Evolutionary conservation across 2,888 invertebrate species (phyloP), one percentile per base, ranked within the genome.

Genomic region (Hydrotaea cyrtoneurina): DNA sequence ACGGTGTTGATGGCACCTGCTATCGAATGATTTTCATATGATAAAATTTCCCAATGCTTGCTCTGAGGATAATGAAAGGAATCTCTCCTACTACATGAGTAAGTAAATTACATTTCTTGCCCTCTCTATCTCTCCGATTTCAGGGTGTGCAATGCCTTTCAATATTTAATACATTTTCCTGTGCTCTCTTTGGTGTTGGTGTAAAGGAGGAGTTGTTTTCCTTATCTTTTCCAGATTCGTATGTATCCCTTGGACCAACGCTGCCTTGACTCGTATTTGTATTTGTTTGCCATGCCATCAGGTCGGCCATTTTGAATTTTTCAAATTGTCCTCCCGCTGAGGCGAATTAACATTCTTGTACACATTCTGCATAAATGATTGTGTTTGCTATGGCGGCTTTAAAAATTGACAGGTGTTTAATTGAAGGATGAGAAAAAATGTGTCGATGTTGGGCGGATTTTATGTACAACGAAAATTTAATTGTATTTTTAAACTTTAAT

Each of bases 1-100:
- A 80, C 76, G 39, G 36, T 2, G 59, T 57, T 23, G 13, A 46
- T 80, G 69, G 80, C 80, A 80, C 69, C 80, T 80, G 80, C 71
- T 80, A 57, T 57, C 62, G 21, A 64, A n/a, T 2, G 7, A 55
- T 31, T 4, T 4, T 31, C 31, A 4, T 31, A 4, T 2, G 31
- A 7, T 7, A 31, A 2, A 31, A 7, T 31, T 31, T 31, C 31
- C 31, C 31, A 31, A 7, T 2, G 7, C 31, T 31, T 31, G 31
- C 31, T 31, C 31, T n/a, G 31, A 31, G 31, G 31, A 31, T 4
- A 31, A 7, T 31, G 7, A 4, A 31, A 4, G 7, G 7, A 31
- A 7, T 31, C 31, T 31, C 31, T 31, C 31, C 7, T 31, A 31
- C 2, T 7, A 31, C 31, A n/a, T n/a, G n/a, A n/a, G 31, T 31